A percentile compares a stretch with the other conserved stretches of the same genome.
phyloP scores from a whole-genome alignment of 2,888 invertebrate species.

The Notodonta ziczac region DNA sequence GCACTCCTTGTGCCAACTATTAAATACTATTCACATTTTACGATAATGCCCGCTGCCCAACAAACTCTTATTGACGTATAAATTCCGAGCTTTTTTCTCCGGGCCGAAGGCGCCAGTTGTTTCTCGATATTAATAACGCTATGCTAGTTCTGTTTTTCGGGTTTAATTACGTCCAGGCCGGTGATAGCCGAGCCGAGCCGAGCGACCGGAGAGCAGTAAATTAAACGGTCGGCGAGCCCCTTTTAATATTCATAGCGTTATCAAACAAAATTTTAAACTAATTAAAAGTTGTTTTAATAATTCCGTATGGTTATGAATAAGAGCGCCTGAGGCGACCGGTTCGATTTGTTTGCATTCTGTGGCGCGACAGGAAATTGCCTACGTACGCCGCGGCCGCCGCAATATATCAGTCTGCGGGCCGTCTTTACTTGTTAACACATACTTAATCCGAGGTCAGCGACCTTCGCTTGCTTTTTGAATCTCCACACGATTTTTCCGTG shows the following conservation, averaged over 20 bases:
- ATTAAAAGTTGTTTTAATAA: constrained; percentile 77
- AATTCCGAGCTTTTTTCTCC: constrained; percentile 68
- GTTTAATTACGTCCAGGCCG: constrained; percentile 71
- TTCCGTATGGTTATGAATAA: constrained; percentile 50
- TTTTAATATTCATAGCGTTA: constrained; percentile 82
- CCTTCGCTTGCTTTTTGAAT: constrained; percentile 24
- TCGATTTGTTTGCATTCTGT: constrained; percentile 60
- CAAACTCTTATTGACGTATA: constrained; percentile 80
- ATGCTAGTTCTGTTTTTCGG: constrained; percentile 74
- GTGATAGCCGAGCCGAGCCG: constrained; percentile 48
- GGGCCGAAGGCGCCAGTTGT: constrained; percentile 79
- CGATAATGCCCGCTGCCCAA: constrained; percentile 77
- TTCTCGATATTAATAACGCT: constrained; percentile 72
- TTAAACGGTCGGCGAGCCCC: constrained; percentile 74
- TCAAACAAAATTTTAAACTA: constrained; percentile 81
- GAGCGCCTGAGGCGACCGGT: constrained; percentile 43
- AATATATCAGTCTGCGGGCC: constrained; percentile 20
- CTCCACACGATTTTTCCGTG: constrained; percentile 15
- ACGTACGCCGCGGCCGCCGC: constrained; percentile 16
- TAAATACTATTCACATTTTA: constrained; percentile 79
- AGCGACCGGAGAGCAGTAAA: constrained; percentile 71
- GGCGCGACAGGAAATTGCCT: constrained; percentile 46
- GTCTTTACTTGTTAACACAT: constrained; percentile 19
- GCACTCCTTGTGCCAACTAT: constrained; percentile 78
- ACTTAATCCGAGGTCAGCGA: constrained; percentile 16